Base-by-base conservation (phyloP, 2,888 invertebrate species). In the Drosophila neotestacea region DNA sequence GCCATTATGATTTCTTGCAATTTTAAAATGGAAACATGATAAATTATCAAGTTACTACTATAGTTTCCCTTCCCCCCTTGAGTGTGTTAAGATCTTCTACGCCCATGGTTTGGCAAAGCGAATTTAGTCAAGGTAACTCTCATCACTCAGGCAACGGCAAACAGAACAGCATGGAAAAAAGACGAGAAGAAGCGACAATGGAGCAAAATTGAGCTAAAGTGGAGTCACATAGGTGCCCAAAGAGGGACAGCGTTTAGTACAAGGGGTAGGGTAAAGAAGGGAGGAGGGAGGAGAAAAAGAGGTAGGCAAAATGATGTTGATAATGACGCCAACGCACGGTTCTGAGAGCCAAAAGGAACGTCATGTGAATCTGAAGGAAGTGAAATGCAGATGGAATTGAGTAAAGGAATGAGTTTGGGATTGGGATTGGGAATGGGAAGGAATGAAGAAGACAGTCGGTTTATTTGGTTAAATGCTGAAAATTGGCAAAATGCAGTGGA, bases 391-490 rank as follows among this genome's bases (percentile, higher is more conserved):
- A 41, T 55, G 42, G 34, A 55, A 59, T 30, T 47, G 61, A 32
- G n/a, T 34, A 22, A 30, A 13, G 28, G 34, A 36, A 36, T 7
- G 22, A 27, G 50, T 38, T 7, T 6, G 6, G 30, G 30, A 6
- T 6, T 30, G 30, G n/a, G 2, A 9, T 50, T 46, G 22, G 44
- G 41, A 6, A 6, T 6, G 6, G 6, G 7, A 32, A 6, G 32
- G 11, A 3, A 44, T 22, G 50, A 5, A 6, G 36, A 41, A 41
- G 48, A 54, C 50, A 70, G 59, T 52, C 68, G 76, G 76, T 85
- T 85, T 88, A 85, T 85, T 85, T 85, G 87, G 88, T 77, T 88
- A 85, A 85, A 88, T 84, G 84, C 73, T 81, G 81, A 72, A 86
- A 85, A 85, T 88, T 84, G 89, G 81, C 79, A 86, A 81, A 86